Conservation (phyloP, 2,888 invertebrate genomes). For the Flexamia atlantica region DNA sequence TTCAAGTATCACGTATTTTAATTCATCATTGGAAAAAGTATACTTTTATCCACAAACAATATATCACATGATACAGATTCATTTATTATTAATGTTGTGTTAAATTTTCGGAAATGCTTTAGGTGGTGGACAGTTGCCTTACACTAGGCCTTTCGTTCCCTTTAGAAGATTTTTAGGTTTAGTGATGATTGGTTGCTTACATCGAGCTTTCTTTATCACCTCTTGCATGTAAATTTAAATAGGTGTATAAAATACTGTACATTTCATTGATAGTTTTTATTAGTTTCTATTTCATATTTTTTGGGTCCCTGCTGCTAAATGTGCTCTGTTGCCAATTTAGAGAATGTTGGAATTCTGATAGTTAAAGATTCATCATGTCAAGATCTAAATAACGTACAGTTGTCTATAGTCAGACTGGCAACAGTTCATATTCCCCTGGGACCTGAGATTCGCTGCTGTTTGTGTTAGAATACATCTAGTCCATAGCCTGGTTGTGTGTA, state of each 20-base stretch:
- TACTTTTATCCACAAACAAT: no score
- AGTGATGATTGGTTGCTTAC: slow-evolving; percentile 8
- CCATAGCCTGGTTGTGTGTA: slow-evolving; percentile 26
- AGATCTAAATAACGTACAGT: no score
- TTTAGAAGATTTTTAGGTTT: background rate
- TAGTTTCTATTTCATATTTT: background rate
- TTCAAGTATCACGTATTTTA: no score
- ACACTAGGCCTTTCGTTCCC: slow-evolving; percentile 39
- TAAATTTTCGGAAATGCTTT: slow-evolving; percentile 11
- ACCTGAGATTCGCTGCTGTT: background rate
- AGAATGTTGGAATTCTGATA: background rate
- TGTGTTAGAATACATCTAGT: background rate
- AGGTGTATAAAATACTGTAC: background rate
- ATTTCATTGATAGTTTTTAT: background rate
- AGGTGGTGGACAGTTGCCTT: slow-evolving; percentile 54
- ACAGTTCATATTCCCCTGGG: background rate
- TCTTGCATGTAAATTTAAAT: background rate
- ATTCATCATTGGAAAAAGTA: no score
- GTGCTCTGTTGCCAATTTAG: background rate
- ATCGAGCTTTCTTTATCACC: slow-evolving; percentile 2
- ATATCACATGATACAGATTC: no score
- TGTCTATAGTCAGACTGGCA: background rate
- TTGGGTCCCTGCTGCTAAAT: background rate
- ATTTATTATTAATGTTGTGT: no score
- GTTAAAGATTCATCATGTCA: no score